phyloP scores from a whole-genome alignment of 2,797 vertebrate genomes.

The Neosilurus hyrtlii region DNA sequence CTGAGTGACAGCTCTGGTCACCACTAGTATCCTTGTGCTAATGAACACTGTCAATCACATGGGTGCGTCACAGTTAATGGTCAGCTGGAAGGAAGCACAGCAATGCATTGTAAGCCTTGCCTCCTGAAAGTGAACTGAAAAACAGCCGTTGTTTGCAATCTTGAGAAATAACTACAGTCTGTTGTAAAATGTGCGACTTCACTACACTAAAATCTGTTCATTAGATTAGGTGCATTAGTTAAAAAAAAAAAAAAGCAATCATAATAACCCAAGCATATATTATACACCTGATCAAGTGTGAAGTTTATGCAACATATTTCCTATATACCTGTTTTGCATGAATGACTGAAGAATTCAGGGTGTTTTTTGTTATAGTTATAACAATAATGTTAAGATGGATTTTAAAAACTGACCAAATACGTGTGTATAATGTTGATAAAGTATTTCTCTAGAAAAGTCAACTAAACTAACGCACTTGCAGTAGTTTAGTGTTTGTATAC shows the following conservation, averaged over 20 bases:
- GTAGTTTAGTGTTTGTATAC: constrained; percentile 50
- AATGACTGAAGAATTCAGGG: neutral
- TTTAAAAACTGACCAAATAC: neutral
- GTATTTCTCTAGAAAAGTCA: neutral
- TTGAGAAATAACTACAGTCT: neutral
- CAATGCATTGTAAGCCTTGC: neutral
- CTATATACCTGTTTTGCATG: neutral
- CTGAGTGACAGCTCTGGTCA: constrained; percentile 39
- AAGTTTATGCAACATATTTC: neutral
- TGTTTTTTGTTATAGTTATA: neutral
- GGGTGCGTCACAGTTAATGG: neutral
- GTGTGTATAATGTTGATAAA: neutral
- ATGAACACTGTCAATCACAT: constrained; percentile 26
- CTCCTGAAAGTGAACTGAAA: neutral
- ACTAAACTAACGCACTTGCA: neutral
- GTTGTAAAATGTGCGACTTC: neutral
- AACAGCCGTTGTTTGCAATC: neutral
- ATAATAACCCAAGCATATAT: neutral
- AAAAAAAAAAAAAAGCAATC: neutral
- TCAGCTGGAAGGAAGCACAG: neutral
- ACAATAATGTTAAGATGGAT: neutral
- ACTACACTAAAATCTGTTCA: neutral
- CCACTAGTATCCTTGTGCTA: constrained; percentile 30
- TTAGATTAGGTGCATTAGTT: too few species aligned
- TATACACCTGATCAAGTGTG: too few species aligned